Evolutionary conservation across 1,140 invertebrate genomes (phyloP).

Genomic region (roundworm (Caenorhabditis elegans)): DNA sequence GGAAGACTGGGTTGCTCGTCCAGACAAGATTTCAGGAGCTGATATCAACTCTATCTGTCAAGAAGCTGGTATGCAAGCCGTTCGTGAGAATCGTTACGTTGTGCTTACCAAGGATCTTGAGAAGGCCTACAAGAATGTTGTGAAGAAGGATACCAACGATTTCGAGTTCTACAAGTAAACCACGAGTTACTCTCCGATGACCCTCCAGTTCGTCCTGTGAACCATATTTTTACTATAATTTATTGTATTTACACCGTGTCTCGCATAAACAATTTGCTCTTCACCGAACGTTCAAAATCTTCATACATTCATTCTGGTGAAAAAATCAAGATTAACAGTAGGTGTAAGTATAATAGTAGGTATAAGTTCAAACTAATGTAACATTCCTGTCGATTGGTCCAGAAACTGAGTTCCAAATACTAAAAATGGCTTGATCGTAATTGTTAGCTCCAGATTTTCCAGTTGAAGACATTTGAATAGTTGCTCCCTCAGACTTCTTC

Average conservation of each 20-base stretch:
- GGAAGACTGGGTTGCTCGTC: constrained; percentile 96
- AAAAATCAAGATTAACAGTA: too few species aligned
- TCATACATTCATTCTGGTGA: too few species aligned
- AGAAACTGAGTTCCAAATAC: background rate
- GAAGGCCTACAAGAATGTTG: constrained; percentile 98
- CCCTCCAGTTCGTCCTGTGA: too few species aligned
- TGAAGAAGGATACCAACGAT: constrained; percentile 98
- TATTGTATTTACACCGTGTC: too few species aligned
- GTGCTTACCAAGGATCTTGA: constrained; percentile 98
- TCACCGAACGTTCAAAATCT: too few species aligned
- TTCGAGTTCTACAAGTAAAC: constrained; percentile 98
- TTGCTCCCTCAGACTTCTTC: background rate
- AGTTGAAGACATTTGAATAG: background rate
- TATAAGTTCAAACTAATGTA: too few species aligned
- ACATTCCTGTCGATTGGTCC: too few species aligned
- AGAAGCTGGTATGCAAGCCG: constrained; percentile 92
- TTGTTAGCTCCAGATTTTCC: background rate
- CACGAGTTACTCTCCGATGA: too few species aligned
- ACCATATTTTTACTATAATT: too few species aligned
- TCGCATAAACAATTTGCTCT: too few species aligned
- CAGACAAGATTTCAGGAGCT: constrained; percentile 96
- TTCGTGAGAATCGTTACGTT: constrained; percentile 96
- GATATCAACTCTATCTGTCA: constrained; percentile 99
- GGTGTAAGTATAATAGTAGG: too few species aligned
- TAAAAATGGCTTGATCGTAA: background rate